Conservation (phyloP, 2,113 vertebrate species). For the Ceuthmochares aereus region DNA sequence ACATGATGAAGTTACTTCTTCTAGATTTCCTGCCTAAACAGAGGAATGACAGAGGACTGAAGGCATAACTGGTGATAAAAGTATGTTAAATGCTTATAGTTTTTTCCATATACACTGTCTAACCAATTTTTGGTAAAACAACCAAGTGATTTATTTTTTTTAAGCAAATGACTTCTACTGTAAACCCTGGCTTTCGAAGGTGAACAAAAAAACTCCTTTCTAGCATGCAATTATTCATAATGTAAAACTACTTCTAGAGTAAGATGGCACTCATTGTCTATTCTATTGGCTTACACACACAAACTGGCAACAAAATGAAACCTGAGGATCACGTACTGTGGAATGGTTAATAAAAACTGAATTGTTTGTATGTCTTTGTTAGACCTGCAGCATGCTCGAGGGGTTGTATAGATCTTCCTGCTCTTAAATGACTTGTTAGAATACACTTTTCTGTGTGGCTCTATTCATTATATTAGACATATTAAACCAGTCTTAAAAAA, state of each 20-base stretch:
- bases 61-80: not conserved
- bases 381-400: not conserved
- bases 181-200: not conserved
- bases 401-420: not conserved
- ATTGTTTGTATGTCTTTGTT: not conserved
- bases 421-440: not conserved
- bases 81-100: not conserved
- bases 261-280: not conserved
- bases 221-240: not conserved
- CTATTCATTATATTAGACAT: not conserved
- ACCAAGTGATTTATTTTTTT: not conserved
- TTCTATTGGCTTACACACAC: not conserved
- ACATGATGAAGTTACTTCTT: not conserved
- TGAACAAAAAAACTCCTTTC: not conserved
- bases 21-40: not conserved
- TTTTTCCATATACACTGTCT: not conserved
- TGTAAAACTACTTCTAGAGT: not conserved
- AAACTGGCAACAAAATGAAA: not conserved
- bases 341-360: not conserved
- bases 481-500: not conserved
- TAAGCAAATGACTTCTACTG: not conserved
- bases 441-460: not conserved
- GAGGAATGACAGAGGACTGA: not conserved
- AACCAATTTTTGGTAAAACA: not conserved
- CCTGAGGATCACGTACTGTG: accelerated